Base-by-base conservation (phyloP, 2,888 invertebrate genomes). In the Apeira syringaria region DNA sequence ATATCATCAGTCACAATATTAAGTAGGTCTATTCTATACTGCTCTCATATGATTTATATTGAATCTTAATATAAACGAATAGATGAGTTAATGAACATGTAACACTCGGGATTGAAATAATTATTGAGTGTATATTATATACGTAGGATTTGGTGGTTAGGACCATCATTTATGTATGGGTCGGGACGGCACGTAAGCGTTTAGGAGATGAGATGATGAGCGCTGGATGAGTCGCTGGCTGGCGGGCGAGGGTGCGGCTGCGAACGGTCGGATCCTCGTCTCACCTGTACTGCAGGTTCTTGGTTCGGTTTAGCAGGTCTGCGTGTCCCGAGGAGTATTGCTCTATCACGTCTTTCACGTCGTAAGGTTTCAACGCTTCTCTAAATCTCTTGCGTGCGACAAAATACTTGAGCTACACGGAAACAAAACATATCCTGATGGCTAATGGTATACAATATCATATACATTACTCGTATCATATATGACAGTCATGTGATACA, bases 321-420 rank as follows among this genome's bases (percentile, higher is more conserved):
- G 96, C 95, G 85, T 96, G 96, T 74, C 94, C 94, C 65, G 96
- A 95, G 50, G 96, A 96, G 91, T 96, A 97, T 89, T 97, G 97
- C 87, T 97, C 97, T 85, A 97, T 97, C 81, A 97, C 97, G 90
- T 97, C 97, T 92, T 97, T 97, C 76, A 97, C 97, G 91, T 97
- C 97, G 90, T 97, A 97, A 59, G 97, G 97, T 91, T 96, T 95
- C 84, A 97, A 92, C 71, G 96, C 96, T 91, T 97, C 96, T 90
- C 95, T 95, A 93, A 97, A 97, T 91, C 96, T 96, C 91, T 94
- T 93, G 86, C 96, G 92, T 78, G 97, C 95, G 82, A 97, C 95
- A 92, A 96, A 95, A 92, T 96, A 96, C 91, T 95, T 95, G 85
- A 97, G 92, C 93, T 93, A 91, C 82, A 91, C 87, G 83, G 75